These are phyloP conservation scores for Clarias batrachus DNA, from an alignment of 2,113 vertebrate genomes.

Conservation along the genomic window DNA sequence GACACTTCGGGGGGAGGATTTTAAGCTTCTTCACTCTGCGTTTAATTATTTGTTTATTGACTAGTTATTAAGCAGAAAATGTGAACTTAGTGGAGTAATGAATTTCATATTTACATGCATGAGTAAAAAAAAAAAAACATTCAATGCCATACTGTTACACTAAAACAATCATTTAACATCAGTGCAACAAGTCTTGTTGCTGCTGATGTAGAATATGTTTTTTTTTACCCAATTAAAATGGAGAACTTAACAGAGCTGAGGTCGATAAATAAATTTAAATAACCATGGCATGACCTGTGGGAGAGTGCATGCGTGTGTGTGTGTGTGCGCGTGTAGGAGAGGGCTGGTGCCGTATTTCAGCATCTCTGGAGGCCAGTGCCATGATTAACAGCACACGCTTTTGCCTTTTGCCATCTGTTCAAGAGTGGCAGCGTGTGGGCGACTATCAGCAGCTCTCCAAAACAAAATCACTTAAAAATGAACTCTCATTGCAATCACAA, in stretches of 20 bases:
- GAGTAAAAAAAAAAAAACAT: not conserved
- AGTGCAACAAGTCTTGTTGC: no score
- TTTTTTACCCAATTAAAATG: not conserved
- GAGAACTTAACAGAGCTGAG: not conserved
- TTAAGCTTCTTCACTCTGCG: not conserved
- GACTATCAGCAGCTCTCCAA: not conserved
- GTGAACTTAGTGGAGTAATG: not conserved
- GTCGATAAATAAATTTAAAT: not conserved
- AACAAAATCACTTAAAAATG: not conserved
- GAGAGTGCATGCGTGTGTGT: no score
- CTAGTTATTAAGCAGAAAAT: conserved; percentile 1
- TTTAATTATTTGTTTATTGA: not conserved
- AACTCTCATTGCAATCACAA: not conserved
- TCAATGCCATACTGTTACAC: not conserved
- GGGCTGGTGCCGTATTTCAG: not conserved
- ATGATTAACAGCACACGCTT: not conserved
- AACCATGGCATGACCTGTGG: not conserved
- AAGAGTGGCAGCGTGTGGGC: not conserved
- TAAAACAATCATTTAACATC: not conserved
- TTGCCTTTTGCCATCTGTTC: not conserved
- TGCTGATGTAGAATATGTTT: not conserved
- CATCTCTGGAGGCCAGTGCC: conserved; percentile 1
- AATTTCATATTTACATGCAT: not conserved
- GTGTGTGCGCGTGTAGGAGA: not conserved
- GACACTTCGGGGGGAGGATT: conserved; percentile 4